phyloP scores from a whole-genome alignment of 2,888 invertebrate species.

The Lasioglossum lativentre region DNA sequence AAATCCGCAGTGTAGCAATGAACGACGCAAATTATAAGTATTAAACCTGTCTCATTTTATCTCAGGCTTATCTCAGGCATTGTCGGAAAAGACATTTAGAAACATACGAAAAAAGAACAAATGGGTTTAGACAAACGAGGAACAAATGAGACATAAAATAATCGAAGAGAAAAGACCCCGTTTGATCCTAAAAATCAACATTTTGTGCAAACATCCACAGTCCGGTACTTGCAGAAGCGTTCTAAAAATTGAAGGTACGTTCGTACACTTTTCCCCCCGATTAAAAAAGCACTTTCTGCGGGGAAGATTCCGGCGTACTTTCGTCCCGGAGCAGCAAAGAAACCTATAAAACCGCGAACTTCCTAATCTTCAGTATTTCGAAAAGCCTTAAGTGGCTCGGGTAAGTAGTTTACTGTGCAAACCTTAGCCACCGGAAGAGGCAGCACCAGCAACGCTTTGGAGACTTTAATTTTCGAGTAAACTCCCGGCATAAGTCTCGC shows the following conservation, averaged over 20 bases:
- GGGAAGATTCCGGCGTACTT: not conserved
- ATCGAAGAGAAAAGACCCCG: not conserved
- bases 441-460: not conserved
- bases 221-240: not conserved
- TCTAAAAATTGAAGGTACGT: not conserved
- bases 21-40: too few relatives aligned
- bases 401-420: not conserved
- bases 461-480: conserved; percentile 21
- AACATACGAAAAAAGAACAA: too few relatives aligned
- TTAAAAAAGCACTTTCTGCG: not conserved
- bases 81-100: too few relatives aligned
- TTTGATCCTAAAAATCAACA: not conserved
- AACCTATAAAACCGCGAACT: not conserved
- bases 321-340: not conserved
- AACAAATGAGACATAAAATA: not conserved
- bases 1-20: too few relatives aligned
- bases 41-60: too few relatives aligned
- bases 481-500: not conserved
- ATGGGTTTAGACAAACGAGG: too few relatives aligned
- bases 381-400: not conserved
- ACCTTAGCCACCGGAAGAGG: not conserved
- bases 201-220: not conserved
- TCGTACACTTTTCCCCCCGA: not conserved
- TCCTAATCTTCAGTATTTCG: not conserved
- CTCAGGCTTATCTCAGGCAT: too few relatives aligned